These are phyloP conservation scores for Tetramorium alpestre DNA, from an alignment of 1,140 invertebrate genomes.

Conservation along the genomic window DNA sequence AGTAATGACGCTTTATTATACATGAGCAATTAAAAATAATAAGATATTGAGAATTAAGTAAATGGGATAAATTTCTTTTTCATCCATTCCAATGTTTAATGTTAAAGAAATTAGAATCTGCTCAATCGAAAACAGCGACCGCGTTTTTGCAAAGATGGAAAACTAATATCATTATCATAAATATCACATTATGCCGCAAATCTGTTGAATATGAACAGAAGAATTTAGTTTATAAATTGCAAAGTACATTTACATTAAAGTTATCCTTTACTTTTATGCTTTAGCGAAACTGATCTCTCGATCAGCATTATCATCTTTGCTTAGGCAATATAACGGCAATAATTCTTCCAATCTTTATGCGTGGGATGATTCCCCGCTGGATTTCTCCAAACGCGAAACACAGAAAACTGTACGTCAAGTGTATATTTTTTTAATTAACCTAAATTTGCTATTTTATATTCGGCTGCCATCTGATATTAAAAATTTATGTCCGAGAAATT, in stretches of 20 bases:
- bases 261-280: conserved; percentile 31
- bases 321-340: conserved; percentile 29
- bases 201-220: neutral
- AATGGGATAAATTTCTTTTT: neutral
- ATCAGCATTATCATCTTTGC: conserved; percentile 34
- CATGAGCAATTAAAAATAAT: neutral
- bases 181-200: neutral
- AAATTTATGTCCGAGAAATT: neutral
- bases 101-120: neutral
- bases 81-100: neutral
- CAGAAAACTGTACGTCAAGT: neutral
- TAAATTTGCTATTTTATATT: neutral
- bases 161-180: neutral
- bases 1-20: neutral
- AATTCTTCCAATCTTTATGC: conserved; percentile 15
- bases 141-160: neutral
- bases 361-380: neutral
- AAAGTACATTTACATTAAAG: neutral
- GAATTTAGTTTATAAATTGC: conserved; percentile 12
- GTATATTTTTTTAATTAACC: neutral
- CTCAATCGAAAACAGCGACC: too few species aligned
- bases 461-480: neutral
- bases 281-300: neutral
- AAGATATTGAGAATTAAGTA: neutral
- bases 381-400: conserved; percentile 6